Evolutionary conservation across 2,113 vertebrate species (phyloP).

Genomic region (Nycticorax nycticorax): DNA sequence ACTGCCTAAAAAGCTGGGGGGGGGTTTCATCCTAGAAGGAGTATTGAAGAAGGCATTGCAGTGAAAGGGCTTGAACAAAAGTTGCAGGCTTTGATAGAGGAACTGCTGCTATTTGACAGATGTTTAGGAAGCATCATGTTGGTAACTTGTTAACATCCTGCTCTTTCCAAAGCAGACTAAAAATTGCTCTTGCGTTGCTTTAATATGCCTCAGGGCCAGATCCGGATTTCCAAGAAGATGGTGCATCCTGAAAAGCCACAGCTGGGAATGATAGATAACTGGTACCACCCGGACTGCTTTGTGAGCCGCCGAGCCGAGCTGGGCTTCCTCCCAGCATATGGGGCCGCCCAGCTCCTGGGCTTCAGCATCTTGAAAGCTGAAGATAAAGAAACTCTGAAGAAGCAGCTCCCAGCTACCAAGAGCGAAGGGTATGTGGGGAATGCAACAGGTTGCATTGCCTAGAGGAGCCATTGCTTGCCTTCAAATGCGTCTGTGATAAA

Average conservation of each 20-base stretch:
- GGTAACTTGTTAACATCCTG: neutral
- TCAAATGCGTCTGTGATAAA: neutral
- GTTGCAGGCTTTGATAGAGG: neutral
- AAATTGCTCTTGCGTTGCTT: neutral
- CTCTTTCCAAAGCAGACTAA: neutral
- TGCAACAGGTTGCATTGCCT: neutral
- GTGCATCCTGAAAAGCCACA: constrained; percentile 93
- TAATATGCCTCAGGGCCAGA: constrained; percentile 81
- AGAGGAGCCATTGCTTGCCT: neutral
- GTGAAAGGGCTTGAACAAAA: neutral
- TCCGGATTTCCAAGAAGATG: constrained; percentile 94
- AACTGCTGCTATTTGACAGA: neutral
- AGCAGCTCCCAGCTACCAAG: constrained; percentile 86
- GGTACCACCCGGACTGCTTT: constrained; percentile 95
- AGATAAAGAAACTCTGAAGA: constrained; percentile 89
- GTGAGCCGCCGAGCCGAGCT: constrained; percentile 86
- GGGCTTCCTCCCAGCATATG: constrained; percentile 85
- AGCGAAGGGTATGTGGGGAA: constrained; percentile 80
- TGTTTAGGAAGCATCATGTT: neutral
- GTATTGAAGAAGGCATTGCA: neutral
- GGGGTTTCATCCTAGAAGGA: neutral
- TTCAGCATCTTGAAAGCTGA: constrained; percentile 83
- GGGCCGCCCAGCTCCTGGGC: constrained; percentile 87
- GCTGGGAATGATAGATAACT: constrained; percentile 96
- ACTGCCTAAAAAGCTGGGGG: neutral